Evolutionary conservation across 1,140 invertebrate species (phyloP), one percentile per base, ranked within the genome.

Genomic region (Drosophila nasuta): DNA sequence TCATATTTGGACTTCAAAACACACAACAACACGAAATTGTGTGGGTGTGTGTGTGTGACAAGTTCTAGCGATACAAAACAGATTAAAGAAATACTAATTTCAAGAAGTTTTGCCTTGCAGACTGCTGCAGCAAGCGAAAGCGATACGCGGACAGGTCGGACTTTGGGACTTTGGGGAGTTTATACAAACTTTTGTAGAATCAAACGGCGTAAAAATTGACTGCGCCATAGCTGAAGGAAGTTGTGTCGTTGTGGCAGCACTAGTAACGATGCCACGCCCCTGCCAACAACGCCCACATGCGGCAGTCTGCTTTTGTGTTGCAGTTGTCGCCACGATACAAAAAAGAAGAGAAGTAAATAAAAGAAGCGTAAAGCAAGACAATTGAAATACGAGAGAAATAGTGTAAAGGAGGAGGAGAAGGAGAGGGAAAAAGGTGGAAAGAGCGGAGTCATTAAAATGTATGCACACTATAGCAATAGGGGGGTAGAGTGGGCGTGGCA

Each of bases 361-460:
- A n/a, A 15, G 54, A n/a, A 30, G 28, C 6, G n/a, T 6, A 20
- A 28, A 15, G 41, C 20, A 69, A 76, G 85, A 88, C 83, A 88
- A 83, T 89, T 68, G 83, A 75, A 88, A 70, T 89, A 65, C 74
- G 80, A 89, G 54, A 38, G 33, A 56, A 4, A 33, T 28, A 35
- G 25, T 6, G 4, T 15, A 13, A 15, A 8, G 33, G 5, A 7
- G 6, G 30, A 8, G 33, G 33, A 33, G 2, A 6, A 33, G 2
- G 33, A 8, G 8, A 11, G 35, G 8, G 85, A 89, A 35, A 35
- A 20, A 25, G 20, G 20, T 25, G 20, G 35, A 38, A 10, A 33
- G 11, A 56, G 20, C 20, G 20, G 85, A 79, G 85, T 88, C 85
- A 88, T 88, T 88, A 88, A 89, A 88, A 88, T 89, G 49, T 85